A percentile compares a stretch with the other conserved stretches of the same genome.
Evolutionary conservation across 1,140 invertebrate species (phyloP).

Genomic region (Oscheius sp.): DNA sequence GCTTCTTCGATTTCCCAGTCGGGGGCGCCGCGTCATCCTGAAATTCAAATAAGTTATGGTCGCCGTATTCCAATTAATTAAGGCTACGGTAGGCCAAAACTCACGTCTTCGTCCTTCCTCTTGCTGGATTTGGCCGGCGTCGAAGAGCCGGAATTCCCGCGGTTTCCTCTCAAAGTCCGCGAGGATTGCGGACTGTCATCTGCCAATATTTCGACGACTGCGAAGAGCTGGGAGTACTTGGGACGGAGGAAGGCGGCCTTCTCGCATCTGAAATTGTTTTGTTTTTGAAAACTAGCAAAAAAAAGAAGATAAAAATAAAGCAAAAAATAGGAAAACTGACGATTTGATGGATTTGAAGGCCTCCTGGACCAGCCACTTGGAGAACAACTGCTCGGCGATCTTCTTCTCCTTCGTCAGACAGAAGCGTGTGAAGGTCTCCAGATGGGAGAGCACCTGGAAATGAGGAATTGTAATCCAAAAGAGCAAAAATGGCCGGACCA

Average conservation of each 20-base stretch:
- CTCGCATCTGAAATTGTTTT: neutral
- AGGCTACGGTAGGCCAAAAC: neutral
- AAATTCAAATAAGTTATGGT: no score
- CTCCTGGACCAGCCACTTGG: neutral
- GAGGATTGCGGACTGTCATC: constrained; percentile 1
- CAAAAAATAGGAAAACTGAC: neutral
- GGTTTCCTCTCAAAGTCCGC: neutral
- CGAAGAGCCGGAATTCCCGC: neutral
- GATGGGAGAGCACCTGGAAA: neutral
- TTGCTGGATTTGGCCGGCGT: neutral
- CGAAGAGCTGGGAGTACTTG: neutral
- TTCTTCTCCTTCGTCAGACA: constrained; percentile 8
- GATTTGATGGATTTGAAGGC: neutral
- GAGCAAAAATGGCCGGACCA: neutral
- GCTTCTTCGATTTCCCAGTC: neutral
- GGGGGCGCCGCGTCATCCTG: neutral
- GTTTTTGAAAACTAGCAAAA: neutral
- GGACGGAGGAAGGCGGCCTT: neutral
- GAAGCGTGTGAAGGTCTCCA: neutral
- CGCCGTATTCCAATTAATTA: neutral
- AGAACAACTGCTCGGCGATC: neutral
- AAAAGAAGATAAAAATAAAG: no score
- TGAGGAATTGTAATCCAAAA: neutral
- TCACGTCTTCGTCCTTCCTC: neutral
- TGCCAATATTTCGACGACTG: neutral